Conservation (phyloP, 2,797 vertebrate genomes). For the Silurus aristotelis region DNA sequence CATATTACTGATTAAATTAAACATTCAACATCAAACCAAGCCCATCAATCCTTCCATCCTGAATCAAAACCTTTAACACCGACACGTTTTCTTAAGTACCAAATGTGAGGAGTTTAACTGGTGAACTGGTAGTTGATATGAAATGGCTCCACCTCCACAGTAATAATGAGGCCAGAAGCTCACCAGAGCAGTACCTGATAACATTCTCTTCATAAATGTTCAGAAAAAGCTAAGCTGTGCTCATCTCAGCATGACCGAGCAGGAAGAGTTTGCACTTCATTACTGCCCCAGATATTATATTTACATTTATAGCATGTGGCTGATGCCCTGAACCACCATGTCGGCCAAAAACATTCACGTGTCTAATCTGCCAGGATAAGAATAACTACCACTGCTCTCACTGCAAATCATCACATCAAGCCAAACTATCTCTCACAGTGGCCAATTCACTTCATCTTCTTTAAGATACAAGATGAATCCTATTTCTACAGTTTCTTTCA, state of each 20-base stretch:
- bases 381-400: background rate
- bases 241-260: background rate
- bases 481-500: background rate
- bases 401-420: background rate
- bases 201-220: background rate
- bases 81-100: no score
- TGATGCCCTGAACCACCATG: background rate
- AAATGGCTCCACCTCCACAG: background rate
- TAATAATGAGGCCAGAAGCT: background rate
- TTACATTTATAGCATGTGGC: conserved; percentile 17
- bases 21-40: no score
- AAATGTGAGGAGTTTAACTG: no score
- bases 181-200: no score
- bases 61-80: background rate
- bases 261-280: background rate
- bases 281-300: background rate
- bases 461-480: background rate
- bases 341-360: background rate
- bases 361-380: background rate
- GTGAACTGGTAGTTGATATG: background rate
- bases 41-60: no score
- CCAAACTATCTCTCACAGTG: background rate
- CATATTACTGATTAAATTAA: background rate
- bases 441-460: background rate
- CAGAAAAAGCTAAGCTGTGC: background rate